These are phyloP conservation scores for Pandemis corylana DNA, from an alignment of 2,888 invertebrate genomes.

Conservation along the genomic window DNA sequence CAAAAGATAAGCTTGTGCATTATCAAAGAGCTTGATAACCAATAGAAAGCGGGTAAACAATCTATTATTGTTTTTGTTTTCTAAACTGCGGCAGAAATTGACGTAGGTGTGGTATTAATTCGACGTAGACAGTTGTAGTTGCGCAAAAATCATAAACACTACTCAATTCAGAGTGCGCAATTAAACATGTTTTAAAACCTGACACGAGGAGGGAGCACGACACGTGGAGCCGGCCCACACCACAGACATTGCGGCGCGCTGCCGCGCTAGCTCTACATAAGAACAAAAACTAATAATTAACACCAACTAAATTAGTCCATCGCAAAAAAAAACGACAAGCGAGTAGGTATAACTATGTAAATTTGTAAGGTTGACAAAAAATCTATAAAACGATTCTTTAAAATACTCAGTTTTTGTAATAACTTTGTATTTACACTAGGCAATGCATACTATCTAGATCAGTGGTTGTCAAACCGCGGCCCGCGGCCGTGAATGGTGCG, in stretches of 20 bases:
- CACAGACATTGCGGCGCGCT: constrained; percentile 19
- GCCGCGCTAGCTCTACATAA: not conserved
- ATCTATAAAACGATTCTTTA: too few relatives aligned
- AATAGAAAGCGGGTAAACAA: constrained; percentile 32
- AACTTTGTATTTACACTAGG: too few relatives aligned
- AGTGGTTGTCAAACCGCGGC: too few relatives aligned
- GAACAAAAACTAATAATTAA: not conserved
- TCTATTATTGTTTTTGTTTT: constrained; percentile 38
- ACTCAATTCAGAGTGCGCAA: constrained; percentile 32
- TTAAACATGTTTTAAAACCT: not conserved
- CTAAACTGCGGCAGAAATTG: constrained; percentile 25
- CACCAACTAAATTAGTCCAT: too few relatives aligned
- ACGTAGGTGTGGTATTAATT: constrained; percentile 29
- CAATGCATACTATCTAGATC: too few relatives aligned
- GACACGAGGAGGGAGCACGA: constrained; percentile 40
- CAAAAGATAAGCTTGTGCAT: constrained; percentile 11
- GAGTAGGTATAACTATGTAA: too few relatives aligned
- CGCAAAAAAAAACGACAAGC: too few relatives aligned
- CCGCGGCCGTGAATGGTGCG: too few relatives aligned
- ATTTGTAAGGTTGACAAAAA: too few relatives aligned
- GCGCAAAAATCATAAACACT: constrained; percentile 39
- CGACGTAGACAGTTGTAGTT: constrained; percentile 21
- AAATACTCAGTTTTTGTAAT: too few relatives aligned
- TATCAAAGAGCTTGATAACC: constrained; percentile 16
- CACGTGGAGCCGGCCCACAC: constrained; percentile 25